Percentiles rank a stretch among this genome's conserved stretches.
Conservation (phyloP, 2,113 vertebrate genomes). For the Alouatta palliata region DNA sequence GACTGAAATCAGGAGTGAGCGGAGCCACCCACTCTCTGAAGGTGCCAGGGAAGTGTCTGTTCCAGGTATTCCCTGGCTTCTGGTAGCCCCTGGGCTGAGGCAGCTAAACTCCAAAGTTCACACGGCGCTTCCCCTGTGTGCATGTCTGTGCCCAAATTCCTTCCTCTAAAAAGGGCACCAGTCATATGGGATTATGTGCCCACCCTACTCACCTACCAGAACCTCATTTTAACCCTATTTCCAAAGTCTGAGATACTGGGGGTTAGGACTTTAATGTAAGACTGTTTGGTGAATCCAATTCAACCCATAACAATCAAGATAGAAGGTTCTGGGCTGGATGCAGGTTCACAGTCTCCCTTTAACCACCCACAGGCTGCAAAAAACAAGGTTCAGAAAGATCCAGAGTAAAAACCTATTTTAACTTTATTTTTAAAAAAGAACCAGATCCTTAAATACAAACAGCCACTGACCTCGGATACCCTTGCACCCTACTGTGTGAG, state of each 20-base stretch:
- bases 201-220: no score
- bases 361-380: neutral
- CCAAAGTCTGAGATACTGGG: neutral
- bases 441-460: neutral
- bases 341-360: neutral
- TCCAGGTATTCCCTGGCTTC: neutral
- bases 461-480: neutral
- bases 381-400: neutral
- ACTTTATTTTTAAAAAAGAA: neutral
- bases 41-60: neutral
- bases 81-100: neutral
- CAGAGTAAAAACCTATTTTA: neutral
- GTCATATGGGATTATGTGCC: neutral
- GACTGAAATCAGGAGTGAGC: neutral
- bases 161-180: neutral
- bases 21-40: accelerated
- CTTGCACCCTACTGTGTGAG: neutral
- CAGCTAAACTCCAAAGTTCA: accelerated
- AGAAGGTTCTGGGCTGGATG: neutral
- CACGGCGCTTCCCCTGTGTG: accelerated
- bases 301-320: neutral
- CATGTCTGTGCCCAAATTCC: neutral
- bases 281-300: neutral
- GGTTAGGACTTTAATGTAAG: neutral
- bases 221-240: neutral